Conservation (phyloP, 2,888 invertebrate genomes). For the Drosophila pseudotalamancana region DNA sequence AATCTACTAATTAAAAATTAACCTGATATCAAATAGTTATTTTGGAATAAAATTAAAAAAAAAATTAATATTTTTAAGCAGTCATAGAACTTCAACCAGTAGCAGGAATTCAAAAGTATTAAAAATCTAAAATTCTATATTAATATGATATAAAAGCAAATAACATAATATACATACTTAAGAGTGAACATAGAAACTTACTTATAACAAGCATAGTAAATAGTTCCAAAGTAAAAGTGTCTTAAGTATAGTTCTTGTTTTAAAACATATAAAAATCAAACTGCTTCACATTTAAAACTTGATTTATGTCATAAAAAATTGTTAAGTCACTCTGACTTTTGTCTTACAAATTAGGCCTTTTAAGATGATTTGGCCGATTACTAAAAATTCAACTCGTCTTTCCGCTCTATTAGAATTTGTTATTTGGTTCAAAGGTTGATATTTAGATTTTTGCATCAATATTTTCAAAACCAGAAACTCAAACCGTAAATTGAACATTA, state of each 20-base stretch:
- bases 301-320: too few relatives aligned
- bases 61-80: too few relatives aligned
- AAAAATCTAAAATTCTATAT: too few relatives aligned
- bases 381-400: constrained; percentile 12
- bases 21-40: too few relatives aligned
- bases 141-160: too few relatives aligned
- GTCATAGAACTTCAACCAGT: too few relatives aligned
- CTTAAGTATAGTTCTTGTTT: not conserved
- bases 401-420: not conserved
- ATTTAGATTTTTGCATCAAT: not conserved
- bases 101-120: too few relatives aligned
- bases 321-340: not conserved
- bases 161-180: too few relatives aligned
- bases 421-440: not conserved
- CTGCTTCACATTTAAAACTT: not conserved
- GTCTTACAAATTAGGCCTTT: not conserved
- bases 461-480: not conserved
- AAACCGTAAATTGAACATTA: not conserved
- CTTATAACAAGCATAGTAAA: not conserved
- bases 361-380: not conserved
- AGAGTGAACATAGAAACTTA: not conserved
- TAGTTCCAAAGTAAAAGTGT: not conserved
- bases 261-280: not conserved
- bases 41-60: too few relatives aligned
- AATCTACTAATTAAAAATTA: not conserved